Evolutionary conservation across 2,113 vertebrate genomes (phyloP), one percentile per base, ranked within the genome.

Genomic region (Pseudorhombus dupliciocellatus): DNA sequence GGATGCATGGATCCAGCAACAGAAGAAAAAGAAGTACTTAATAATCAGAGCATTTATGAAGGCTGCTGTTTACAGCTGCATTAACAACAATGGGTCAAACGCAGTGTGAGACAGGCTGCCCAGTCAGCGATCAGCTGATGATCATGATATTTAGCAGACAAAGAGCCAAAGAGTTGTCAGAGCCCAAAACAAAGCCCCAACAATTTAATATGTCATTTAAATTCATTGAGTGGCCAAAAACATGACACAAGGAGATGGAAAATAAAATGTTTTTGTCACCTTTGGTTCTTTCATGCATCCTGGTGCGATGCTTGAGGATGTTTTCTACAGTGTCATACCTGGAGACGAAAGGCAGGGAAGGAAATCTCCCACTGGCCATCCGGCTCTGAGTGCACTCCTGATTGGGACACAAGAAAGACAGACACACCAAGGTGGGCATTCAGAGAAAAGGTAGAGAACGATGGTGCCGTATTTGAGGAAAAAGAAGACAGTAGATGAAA

Each of bases 321-420:
- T 91, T 81, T 5, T 85, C 71, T 2, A 53, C 34, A 16, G 75
- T 80, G 72, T 89, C 89, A 37, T 92, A 92, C 40, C 70, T 80
- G 73, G 58, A 85, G 60, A 92, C 84, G 10, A 84, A 87, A 4
- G 91, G 91, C 53, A 91, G 44, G 3, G 78, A 77, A 2, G 79
- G 70, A 72, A 75, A 88, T 7, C 80, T 87, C 8, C 90, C 85
- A 18, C 84, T 84, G 31, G 81, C 22, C 90, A 91, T 91, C 70
- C 85, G 90, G 64, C 64, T 90, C 26, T 54, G 73, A 14, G 66
- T 63, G 77, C 91, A 92, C 28, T 91, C 85, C 91, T 92, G 67
- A 80, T 37, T 44, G 2, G 10, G 9, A 80, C 68, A 77, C 5
- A 46, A 16, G 5, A 72, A 4, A 66, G 18, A 59, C 12, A 52